A percentile compares a stretch with the other conserved stretches of the same genome.
Conservation (phyloP, 2,888 invertebrate species). For the Timema cristinae region DNA sequence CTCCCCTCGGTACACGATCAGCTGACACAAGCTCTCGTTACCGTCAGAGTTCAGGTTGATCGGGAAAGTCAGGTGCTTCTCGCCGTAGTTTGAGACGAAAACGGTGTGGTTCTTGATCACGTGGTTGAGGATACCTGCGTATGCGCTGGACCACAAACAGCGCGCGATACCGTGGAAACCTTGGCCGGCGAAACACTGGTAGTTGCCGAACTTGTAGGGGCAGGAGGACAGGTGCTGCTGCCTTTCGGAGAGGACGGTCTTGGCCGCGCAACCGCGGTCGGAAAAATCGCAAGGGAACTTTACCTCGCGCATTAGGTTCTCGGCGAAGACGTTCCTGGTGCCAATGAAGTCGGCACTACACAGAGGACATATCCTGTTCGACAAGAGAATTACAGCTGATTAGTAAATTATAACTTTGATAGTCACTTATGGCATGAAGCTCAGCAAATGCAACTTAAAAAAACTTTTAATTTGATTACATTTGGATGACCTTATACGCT, state of each 20-base stretch:
- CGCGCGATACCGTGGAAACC: neutral
- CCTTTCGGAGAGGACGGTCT: neutral
- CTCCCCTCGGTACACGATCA: neutral
- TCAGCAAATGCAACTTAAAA: too few relatives aligned
- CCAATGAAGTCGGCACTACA: neutral
- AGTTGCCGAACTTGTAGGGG: neutral
- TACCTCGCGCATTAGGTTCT: neutral
- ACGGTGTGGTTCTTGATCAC: neutral
- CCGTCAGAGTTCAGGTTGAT: neutral
- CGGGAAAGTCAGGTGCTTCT: constrained; percentile 6
- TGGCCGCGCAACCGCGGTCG: constrained; percentile 1
- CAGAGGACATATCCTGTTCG: neutral
- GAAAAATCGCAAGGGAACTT: constrained; percentile 6
- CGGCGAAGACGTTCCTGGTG: neutral
- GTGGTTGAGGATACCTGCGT: neutral
- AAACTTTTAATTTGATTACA: too few relatives aligned
- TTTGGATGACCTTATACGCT: too few relatives aligned
- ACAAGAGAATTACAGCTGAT: too few relatives aligned
- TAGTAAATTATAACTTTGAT: too few relatives aligned
- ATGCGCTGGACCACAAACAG: neutral
- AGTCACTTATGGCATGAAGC: too few relatives aligned
- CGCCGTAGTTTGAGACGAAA: too few relatives aligned
- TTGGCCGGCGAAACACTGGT: neutral
- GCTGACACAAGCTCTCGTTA: neutral
- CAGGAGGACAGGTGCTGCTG: neutral